These are phyloP conservation scores for Struthio camelus DNA, from an alignment of 2,113 vertebrate genomes.

Conservation along the genomic window DNA sequence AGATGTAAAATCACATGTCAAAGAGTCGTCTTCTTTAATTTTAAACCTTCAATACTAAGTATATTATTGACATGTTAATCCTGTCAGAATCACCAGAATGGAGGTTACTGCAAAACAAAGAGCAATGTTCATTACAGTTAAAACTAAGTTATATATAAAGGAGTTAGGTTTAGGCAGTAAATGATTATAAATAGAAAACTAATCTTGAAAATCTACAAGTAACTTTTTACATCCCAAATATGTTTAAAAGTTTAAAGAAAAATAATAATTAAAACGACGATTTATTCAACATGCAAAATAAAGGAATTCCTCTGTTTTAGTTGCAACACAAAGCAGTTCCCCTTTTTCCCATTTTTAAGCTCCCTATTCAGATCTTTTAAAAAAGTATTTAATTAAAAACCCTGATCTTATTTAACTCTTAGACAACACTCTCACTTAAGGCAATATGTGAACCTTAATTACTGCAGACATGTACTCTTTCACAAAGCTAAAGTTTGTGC, in stretches of 20 bases:
- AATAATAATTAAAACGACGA: no score
- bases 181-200: not conserved
- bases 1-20: not conserved
- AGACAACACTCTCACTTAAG: not conserved
- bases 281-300: not conserved
- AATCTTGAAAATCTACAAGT: not conserved
- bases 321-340: not conserved
- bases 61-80: not conserved
- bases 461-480: not conserved
- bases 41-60: not conserved
- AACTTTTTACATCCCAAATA: not conserved
- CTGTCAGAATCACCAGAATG: not conserved
- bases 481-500: not conserved
- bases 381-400: not conserved
- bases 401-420: not conserved
- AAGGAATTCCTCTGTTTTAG: not conserved
- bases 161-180: not conserved
- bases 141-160: not conserved
- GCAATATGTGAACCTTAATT: not conserved
- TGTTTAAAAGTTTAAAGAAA: no score
- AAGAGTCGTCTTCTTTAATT: not conserved
- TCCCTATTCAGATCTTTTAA: not conserved
- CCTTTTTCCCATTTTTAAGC: not conserved
- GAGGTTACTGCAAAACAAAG: not conserved
- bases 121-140: not conserved